Conservation (phyloP, 2,113 vertebrate genomes). For the Cinclus mexicanus region DNA sequence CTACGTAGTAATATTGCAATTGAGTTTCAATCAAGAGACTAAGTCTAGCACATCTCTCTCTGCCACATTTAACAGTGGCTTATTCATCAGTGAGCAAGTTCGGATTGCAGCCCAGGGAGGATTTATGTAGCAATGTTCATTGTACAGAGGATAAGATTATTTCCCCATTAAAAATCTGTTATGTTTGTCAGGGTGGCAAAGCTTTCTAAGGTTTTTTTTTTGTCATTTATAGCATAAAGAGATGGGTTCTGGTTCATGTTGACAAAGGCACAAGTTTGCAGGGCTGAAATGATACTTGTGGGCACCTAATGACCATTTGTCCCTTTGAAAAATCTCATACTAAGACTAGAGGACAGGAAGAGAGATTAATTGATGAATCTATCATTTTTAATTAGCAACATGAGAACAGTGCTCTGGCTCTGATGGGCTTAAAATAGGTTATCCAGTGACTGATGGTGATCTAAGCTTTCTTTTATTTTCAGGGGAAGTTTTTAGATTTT, state of each 20-base stretch:
- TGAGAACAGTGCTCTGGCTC: conserved; percentile 9
- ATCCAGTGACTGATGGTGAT: conserved; percentile 42
- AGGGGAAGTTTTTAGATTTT: neutral
- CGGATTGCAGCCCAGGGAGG: neutral
- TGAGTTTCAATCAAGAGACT: conserved; percentile 46
- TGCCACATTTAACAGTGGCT: conserved; percentile 12
- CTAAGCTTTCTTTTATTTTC: conserved; percentile 53
- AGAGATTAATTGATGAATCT: conserved; percentile 64
- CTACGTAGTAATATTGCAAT: conserved; percentile 9
- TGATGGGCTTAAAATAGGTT: conserved; percentile 64
- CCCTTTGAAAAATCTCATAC: conserved; percentile 55
- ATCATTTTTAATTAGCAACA: conserved; percentile 69
- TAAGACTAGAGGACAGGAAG: neutral
- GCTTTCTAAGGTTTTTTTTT: neutral
- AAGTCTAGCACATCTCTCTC: conserved; percentile 35
- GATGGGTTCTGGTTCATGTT: neutral
- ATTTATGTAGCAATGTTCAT: neutral
- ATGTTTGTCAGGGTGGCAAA: neutral
- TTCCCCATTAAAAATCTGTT: neutral
- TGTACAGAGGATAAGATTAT: neutral
- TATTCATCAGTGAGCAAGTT: conserved; percentile 24
- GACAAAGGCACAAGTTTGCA: neutral
- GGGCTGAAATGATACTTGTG: neutral
- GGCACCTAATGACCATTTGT: conserved; percentile 32
- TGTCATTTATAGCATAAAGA: neutral